Percentiles rank a stretch among this genome's conserved stretches.
Conservation (phyloP, 1,140 invertebrate species). For the Chironomus tepperi region DNA sequence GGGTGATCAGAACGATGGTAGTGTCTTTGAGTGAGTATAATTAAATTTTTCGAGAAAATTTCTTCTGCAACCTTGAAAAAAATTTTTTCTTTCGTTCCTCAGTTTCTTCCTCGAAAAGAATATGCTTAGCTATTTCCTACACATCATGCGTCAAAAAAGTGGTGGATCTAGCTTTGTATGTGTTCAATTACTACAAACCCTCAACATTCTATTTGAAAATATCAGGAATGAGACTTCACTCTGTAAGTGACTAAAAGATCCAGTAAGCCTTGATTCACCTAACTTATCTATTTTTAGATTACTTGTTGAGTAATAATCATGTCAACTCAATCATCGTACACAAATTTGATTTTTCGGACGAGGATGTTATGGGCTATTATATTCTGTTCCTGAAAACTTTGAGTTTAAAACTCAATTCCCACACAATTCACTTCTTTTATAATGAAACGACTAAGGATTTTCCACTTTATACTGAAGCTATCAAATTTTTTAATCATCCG, state of each 20-base stretch:
- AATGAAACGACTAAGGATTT: conserved; percentile 99
- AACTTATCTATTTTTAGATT: conserved; percentile 73
- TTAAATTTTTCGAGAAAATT: background rate
- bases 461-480: conserved; percentile 96
- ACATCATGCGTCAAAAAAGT: conserved; percentile 96
- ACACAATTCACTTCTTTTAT: conserved; percentile 99
- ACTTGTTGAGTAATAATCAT: conserved; percentile 98
- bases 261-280: too few relatives aligned
- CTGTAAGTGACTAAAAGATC: conserved; percentile 81
- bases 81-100: conserved; percentile 39
- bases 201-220: conserved; percentile 99
- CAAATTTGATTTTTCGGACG: conserved; percentile 99
- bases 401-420: conserved; percentile 95
- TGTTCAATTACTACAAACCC: conserved; percentile 93
- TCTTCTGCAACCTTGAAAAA: background rate
- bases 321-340: conserved; percentile 99
- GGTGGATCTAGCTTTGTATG: conserved; percentile 88
- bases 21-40: conserved; percentile 92
- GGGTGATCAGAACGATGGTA: conserved; percentile 99
- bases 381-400: conserved; percentile 98
- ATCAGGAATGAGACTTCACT: conserved; percentile 97
- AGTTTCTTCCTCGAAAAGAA: conserved; percentile 99
- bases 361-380: conserved; percentile 99
- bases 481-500: conserved; percentile 98
- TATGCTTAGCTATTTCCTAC: conserved; percentile 96